Evolutionary conservation across 2,888 invertebrate genomes (phyloP).

Genomic region (Pseudoips prasinana): DNA sequence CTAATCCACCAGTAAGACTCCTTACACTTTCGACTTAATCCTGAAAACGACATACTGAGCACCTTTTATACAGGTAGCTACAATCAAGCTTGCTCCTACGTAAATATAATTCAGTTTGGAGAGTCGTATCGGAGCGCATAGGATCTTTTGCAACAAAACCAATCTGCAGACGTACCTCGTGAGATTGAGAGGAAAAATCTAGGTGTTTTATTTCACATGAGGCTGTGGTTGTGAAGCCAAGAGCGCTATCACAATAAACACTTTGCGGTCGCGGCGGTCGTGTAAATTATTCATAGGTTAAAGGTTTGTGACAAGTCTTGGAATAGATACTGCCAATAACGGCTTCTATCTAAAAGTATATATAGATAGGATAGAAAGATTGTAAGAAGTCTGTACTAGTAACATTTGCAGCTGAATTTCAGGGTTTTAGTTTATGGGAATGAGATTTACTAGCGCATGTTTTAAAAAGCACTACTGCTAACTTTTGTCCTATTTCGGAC

Average conservation of each 20-base stretch:
- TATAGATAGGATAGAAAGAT: constrained; percentile 5
- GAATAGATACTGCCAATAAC: constrained; percentile 51
- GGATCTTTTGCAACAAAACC: constrained; percentile 40
- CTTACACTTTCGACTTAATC: constrained; percentile 48
- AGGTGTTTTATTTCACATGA: constrained; percentile 76
- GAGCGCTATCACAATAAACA: constrained; percentile 73
- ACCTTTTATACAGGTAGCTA: constrained; percentile 43
- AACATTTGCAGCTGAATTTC: no score
- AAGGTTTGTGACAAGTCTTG: constrained; percentile 58
- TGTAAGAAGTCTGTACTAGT: neutral
- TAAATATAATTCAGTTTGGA: constrained; percentile 58
- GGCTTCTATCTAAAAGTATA: constrained; percentile 21
- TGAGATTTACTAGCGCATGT: no score
- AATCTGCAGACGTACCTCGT: constrained; percentile 50
- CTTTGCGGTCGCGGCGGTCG: constrained; percentile 58
- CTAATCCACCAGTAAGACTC: constrained; percentile 45
- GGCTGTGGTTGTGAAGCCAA: constrained; percentile 64
- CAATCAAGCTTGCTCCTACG: constrained; percentile 44
- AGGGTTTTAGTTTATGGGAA: no score
- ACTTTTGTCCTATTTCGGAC: no score
- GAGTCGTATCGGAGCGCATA: constrained; percentile 36
- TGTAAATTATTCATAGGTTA: constrained; percentile 70
- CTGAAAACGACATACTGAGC: constrained; percentile 42
- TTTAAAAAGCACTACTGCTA: no score
- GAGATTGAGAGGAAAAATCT: constrained; percentile 75